Evolutionary conservation across 2,888 invertebrate species (phyloP).

Genomic region (Clepsis dumicolana): DNA sequence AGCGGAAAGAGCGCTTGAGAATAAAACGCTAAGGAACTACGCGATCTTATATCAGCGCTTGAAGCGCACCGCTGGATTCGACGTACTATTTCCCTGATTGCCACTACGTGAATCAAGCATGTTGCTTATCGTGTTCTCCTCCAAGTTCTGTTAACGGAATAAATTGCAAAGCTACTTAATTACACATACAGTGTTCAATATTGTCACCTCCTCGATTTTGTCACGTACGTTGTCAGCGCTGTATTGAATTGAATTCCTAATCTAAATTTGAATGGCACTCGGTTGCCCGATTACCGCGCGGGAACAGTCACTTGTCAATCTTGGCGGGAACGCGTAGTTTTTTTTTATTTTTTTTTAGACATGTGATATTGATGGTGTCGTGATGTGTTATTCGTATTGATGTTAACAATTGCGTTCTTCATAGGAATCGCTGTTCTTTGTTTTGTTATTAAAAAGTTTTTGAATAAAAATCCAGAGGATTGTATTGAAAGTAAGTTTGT

Average conservation of each 20-base stretch:
- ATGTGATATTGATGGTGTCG: conserved; percentile 63
- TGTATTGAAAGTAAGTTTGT: conserved; percentile 57
- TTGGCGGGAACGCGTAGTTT: conserved; percentile 70
- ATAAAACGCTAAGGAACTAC: not conserved
- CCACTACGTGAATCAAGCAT: conserved; percentile 47
- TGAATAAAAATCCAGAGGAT: conserved; percentile 48
- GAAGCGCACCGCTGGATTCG: conserved; percentile 17
- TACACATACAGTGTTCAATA: conserved; percentile 37
- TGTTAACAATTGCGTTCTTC: conserved; percentile 70
- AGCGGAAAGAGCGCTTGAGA: conserved; percentile 31
- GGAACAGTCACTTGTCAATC: conserved; percentile 63
- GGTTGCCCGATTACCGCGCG: conserved; percentile 48
- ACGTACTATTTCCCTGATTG: conserved; percentile 32
- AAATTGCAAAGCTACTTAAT: conserved; percentile 46
- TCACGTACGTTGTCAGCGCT: conserved; percentile 43
- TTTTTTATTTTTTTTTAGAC: conserved; percentile 52
- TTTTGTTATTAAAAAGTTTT: conserved; percentile 61
- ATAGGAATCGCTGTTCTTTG: conserved; percentile 62
- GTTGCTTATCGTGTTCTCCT: conserved; percentile 48
- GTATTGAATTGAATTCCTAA: conserved; percentile 45
- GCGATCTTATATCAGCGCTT: conserved; percentile 10
- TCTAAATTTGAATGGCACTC: conserved; percentile 46
- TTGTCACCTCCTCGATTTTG: conserved; percentile 38
- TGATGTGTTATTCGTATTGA: conserved; percentile 70
- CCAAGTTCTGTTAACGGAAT: conserved; percentile 42